Percentiles rank a stretch among this genome's conserved stretches.
Conservation (phyloP, 2,113 vertebrate genomes). For the Pachycephala philippinensis region DNA sequence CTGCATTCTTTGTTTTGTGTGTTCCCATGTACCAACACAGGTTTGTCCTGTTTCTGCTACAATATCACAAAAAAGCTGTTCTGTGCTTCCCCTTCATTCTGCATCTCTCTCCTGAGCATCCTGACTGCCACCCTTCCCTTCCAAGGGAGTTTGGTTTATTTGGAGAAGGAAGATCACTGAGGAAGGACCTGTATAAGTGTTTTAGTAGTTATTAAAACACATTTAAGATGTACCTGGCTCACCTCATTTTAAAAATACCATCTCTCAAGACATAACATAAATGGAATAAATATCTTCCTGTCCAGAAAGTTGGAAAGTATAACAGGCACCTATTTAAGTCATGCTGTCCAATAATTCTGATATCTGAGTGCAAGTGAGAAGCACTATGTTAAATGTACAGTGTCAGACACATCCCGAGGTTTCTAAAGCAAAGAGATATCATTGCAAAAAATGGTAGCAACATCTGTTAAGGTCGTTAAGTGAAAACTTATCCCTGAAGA, state of each 20-base stretch:
- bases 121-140: neutral
- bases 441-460: accelerated
- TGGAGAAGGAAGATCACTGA: neutral
- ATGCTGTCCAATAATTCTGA: neutral
- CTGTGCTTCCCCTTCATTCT: neutral
- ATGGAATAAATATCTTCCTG: neutral
- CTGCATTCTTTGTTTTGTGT: neutral
- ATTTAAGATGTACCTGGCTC: neutral
- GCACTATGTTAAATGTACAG: neutral
- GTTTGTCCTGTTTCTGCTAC: neutral
- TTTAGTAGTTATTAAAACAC: neutral
- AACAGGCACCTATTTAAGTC: neutral
- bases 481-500: neutral
- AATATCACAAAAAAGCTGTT: neutral
- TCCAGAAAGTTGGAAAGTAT: neutral
- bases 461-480: neutral
- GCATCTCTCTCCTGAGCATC: neutral
- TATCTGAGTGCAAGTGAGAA: neutral
- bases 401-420: neutral
- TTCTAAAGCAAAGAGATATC: neutral
- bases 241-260: neutral
- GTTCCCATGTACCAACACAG: neutral
- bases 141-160: neutral
- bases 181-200: accelerated
- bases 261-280: neutral